phyloP scores from a whole-genome alignment of 2,113 vertebrate genomes.

The Phalacrocorax brasilianus region DNA sequence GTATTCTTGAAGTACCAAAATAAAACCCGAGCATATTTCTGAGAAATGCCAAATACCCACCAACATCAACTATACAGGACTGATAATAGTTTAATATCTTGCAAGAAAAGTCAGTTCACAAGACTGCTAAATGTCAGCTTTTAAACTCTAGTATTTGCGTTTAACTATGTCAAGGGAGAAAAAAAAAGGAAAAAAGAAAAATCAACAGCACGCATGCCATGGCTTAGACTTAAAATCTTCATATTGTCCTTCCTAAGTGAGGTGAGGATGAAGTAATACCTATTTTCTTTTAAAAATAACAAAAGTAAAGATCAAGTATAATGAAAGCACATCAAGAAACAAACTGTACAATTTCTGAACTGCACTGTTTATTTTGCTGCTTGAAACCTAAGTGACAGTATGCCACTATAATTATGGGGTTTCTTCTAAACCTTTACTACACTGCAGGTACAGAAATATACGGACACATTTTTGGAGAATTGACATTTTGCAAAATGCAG shows the following conservation, averaged over 20 bases:
- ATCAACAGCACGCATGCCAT: background rate
- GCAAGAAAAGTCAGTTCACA: background rate
- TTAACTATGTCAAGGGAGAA: background rate
- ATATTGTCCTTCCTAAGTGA: background rate
- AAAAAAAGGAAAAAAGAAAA: background rate
- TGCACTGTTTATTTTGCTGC: conserved; percentile 88
- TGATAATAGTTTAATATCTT: background rate
- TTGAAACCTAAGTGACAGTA: conserved; percentile 85
- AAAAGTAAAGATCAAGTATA: conserved; percentile 9
- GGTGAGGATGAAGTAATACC: background rate
- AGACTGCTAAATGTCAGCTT: background rate
- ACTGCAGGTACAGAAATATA: conserved; percentile 85
- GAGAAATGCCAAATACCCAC: background rate
- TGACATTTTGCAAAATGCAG: conserved; percentile 87
- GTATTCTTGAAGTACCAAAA: background rate
- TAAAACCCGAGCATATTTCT: background rate
- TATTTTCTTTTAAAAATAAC: conserved; percentile 11
- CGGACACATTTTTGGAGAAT: conserved; percentile 80
- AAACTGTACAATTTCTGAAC: conserved; percentile 82
- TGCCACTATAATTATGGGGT: conserved; percentile 79
- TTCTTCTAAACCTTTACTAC: conserved; percentile 83
- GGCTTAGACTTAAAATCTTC: background rate
- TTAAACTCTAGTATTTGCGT: background rate
- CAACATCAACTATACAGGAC: background rate
- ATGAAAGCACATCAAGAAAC: conserved; percentile 76